Evolutionary conservation across 2,888 invertebrate genomes (phyloP).

Genomic region (Volucella zonaria): DNA sequence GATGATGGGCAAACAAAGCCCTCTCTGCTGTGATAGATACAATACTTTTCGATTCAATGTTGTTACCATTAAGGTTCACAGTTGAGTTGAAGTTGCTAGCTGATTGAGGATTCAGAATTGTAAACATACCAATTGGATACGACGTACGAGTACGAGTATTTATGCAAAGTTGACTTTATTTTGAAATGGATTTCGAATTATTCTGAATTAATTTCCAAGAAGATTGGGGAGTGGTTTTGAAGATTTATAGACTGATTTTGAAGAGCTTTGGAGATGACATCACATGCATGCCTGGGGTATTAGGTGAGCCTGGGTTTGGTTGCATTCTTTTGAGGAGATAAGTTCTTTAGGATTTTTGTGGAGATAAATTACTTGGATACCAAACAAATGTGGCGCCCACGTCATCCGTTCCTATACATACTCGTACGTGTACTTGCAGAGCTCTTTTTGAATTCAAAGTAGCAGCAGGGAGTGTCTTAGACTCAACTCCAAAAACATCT

Average conservation of each 20-base stretch:
- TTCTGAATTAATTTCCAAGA: neutral
- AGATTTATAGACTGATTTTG: conserved; percentile 3
- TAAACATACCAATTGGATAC: no score
- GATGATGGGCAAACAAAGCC: conserved; percentile 14
- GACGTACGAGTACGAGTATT: no score
- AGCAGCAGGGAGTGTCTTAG: no score
- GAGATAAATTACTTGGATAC: no score
- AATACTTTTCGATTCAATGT: neutral
- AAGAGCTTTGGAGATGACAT: conserved; percentile 1
- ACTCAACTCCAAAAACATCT: no score
- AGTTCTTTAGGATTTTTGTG: neutral
- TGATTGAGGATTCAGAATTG: neutral
- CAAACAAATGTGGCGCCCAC: no score
- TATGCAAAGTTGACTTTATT: no score
- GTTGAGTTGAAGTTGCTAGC: neutral
- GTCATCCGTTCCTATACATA: no score
- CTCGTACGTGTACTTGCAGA: no score
- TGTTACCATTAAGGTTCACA: neutral
- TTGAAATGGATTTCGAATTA: neutral
- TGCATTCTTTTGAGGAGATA: neutral
- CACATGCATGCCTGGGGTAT: neutral
- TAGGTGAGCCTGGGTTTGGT: conserved; percentile 16
- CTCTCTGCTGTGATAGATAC: neutral
- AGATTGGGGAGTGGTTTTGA: conserved; percentile 8
- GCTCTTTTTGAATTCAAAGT: no score